These are phyloP conservation scores for Coreoperca whiteheadi DNA, from an alignment of 2,113 vertebrate species.

Conservation along the genomic window DNA sequence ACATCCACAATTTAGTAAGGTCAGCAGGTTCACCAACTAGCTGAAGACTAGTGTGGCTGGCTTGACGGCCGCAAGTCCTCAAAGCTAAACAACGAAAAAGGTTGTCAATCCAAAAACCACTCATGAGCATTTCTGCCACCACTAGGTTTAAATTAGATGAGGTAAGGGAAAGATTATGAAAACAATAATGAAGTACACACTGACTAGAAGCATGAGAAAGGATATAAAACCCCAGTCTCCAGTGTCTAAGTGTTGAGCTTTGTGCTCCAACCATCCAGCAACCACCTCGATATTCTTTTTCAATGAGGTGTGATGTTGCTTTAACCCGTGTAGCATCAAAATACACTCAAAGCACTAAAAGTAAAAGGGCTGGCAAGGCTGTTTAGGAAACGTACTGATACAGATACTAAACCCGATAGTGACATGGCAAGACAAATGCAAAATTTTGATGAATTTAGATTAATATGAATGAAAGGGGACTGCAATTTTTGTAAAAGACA, in stretches of 20 bases:
- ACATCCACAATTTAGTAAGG: neutral
- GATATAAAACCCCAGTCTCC: neutral
- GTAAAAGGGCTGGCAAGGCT: too few relatives aligned
- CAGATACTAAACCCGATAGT: too few relatives aligned
- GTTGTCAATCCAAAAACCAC: neutral
- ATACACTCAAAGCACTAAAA: too few relatives aligned
- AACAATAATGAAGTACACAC: neutral
- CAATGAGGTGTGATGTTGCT: too few relatives aligned
- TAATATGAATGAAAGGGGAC: too few relatives aligned
- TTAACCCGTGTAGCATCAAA: too few relatives aligned
- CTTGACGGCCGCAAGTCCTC: neutral
- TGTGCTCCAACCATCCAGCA: neutral
- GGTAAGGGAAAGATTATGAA: neutral
- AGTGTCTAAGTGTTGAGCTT: neutral
- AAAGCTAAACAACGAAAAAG: neutral
- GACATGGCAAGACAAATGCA: too few relatives aligned
- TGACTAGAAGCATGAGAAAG: neutral
- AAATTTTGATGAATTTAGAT: too few relatives aligned
- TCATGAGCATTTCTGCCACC: neutral
- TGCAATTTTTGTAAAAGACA: too few relatives aligned
- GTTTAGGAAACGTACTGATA: too few relatives aligned
- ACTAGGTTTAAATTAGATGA: neutral
- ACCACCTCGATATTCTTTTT: neutral
- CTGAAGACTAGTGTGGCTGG: neutral
- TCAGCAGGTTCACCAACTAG: neutral